phyloP scores from a whole-genome alignment of 2,797 vertebrate genomes.

The Nannoperca australis region DNA sequence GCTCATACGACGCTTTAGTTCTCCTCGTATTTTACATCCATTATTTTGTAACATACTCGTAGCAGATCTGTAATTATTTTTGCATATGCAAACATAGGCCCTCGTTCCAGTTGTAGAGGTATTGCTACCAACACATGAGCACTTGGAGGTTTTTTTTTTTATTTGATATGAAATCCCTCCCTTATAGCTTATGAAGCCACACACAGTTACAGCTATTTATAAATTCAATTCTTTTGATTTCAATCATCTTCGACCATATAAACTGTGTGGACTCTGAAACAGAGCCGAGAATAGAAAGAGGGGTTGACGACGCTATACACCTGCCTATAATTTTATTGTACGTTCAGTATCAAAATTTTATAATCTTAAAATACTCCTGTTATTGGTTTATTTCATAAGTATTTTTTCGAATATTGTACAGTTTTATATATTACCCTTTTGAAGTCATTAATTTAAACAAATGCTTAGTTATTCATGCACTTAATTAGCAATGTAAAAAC shows the following conservation, averaged over 20 bases:
- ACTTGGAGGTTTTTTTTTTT: constrained; percentile 67
- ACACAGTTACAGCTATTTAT: constrained; percentile 73
- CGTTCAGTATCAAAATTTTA: constrained; percentile 87
- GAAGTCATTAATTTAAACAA: constrained; percentile 98
- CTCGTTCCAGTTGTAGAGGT: constrained; percentile 64
- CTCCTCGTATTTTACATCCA: constrained; percentile 65
- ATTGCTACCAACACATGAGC: constrained; percentile 68
- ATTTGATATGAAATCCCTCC: constrained; percentile 41
- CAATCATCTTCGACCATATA: constrained; percentile 84
- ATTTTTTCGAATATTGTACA: constrained; percentile 98
- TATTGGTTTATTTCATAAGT: constrained; percentile 88
- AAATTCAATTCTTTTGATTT: constrained; percentile 72
- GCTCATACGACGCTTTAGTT: constrained; percentile 61
- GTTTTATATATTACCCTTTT: constrained; percentile 98
- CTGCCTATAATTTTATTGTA: constrained; percentile 88
- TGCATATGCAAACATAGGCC: constrained; percentile 69
- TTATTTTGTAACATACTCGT: constrained; percentile 75
- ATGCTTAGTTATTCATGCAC: constrained; percentile 98
- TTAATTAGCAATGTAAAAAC: constrained; percentile 96
- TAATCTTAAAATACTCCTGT: constrained; percentile 87
- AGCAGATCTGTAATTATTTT: constrained; percentile 71
- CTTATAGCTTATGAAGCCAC: constrained; percentile 66
- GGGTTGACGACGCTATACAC: constrained; percentile 81
- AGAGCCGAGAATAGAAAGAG: constrained; percentile 74
- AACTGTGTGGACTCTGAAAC: constrained; percentile 85